Conservation (phyloP, 2,888 invertebrate genomes). For the Epinotia brunnichana region DNA sequence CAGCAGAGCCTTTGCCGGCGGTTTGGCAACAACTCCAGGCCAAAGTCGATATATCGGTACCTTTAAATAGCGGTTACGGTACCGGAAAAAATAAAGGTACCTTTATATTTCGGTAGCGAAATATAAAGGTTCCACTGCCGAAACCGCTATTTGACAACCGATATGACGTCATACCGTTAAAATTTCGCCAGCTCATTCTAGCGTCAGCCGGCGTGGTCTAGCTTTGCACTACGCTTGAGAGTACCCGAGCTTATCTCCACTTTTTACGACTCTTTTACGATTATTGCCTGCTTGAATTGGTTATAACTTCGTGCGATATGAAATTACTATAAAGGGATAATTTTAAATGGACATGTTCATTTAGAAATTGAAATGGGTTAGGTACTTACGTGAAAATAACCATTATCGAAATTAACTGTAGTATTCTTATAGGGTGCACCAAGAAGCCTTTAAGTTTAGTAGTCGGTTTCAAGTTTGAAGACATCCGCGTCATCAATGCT, state of each 20-base stretch:
- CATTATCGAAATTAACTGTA: slow-evolving; percentile 24
- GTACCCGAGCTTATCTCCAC: slow-evolving; percentile 74
- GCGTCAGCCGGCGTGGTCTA: slow-evolving; percentile 55
- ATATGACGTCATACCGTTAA: no score
- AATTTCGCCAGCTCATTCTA: background rate
- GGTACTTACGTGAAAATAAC: slow-evolving; percentile 70
- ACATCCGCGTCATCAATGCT: no score
- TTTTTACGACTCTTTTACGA: slow-evolving; percentile 80
- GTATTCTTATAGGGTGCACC: background rate
- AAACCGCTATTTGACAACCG: no score
- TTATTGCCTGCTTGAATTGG: slow-evolving; percentile 79
- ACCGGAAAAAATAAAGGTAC: no score
- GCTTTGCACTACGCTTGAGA: slow-evolving; percentile 68
- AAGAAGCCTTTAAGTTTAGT: background rate
- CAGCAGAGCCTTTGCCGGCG: no score
- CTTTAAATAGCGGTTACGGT: no score
- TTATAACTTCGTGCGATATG: slow-evolving; percentile 79
- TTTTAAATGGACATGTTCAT: slow-evolving; percentile 79
- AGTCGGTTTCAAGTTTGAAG: background rate
- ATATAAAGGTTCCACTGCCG: no score
- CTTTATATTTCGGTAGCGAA: no score
- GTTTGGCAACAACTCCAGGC: no score
- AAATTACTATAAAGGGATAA: slow-evolving; percentile 78
- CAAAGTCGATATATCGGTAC: no score
- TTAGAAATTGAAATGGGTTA: slow-evolving; percentile 67